Base-by-base conservation (phyloP, 2,113 vertebrate species). In the Indri indri region DNA sequence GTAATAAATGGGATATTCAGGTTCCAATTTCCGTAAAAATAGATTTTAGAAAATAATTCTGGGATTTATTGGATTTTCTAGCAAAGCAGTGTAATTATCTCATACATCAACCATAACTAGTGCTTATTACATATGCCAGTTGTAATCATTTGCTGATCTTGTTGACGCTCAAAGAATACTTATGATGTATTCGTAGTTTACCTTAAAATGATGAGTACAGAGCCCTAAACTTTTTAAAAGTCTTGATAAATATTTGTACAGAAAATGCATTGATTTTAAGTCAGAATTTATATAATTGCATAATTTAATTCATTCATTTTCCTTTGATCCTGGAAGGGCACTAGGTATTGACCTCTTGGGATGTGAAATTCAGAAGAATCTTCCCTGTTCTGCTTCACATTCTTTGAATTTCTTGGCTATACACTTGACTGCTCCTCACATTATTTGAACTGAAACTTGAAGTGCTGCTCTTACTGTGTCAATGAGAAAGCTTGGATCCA, bases 21-120 rank as follows among this genome's bases (percentile, higher is more conserved):
- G 65, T 82, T 92, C 90, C 97, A 85, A 98, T 98, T 99, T 99
- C 96, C 98, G 98, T 98, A 98, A 98, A 98, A 98, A 98, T 96
- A 89, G 95, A 97, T 98, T 98, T 98, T 97, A 96, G 90, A 97
- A 90, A 98, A 97, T 97, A 98, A 88, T 94, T 96, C 88, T 97
- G 94, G 91, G 97, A 98, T 98, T 98, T 98, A 98, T 98, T 98
- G 96, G 90, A 97, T 98, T 98, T 98, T 97, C 90, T 95, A 97
- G 87, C 92, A 98, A 98, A 98, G 88, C 42, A 87, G 94, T 97
- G 45, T 97, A 98, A 98, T 98, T 98, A 98, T 98, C 97, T 98
- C 97, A 98, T 98, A 98, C 32, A 98, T 98, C 96, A 98, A 90
- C 96, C 92, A 84, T 97, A 98, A 97, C 94, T 96, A 95, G 88